These are phyloP conservation scores for Eubasilissa regina DNA, from an alignment of 1,140 invertebrate genomes.

Conservation along the genomic window DNA sequence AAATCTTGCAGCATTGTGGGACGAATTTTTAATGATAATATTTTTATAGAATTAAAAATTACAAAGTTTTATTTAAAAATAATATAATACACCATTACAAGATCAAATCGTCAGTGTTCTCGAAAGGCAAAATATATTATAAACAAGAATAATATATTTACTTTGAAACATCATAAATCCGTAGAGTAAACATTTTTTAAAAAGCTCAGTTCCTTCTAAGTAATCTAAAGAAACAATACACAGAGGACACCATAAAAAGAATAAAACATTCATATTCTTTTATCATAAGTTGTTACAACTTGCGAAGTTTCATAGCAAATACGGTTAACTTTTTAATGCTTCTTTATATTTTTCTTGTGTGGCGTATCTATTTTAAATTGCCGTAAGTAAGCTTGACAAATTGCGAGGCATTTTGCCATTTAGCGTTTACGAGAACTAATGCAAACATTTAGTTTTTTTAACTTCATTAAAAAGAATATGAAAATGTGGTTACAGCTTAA, in stretches of 20 bases:
- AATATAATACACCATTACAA: too few relatives aligned
- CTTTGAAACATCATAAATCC: background rate
- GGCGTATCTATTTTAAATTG: conserved; percentile 34
- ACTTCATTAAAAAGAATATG: background rate
- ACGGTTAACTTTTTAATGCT: conserved; percentile 40
- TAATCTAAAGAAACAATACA: conserved; percentile 31
- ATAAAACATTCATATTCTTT: conserved; percentile 28
- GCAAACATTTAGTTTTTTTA: background rate
- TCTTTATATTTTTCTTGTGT: conserved; percentile 40
- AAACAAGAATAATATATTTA: background rate
- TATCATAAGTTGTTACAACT: conserved; percentile 42
- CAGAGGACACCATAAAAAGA: conserved; percentile 34
- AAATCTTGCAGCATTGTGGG: too few relatives aligned
- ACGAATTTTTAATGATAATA: too few relatives aligned
- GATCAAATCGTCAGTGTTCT: too few relatives aligned
- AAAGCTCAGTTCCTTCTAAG: background rate
- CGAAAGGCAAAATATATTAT: too few relatives aligned
- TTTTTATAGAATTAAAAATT: too few relatives aligned
- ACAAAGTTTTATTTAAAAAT: too few relatives aligned
- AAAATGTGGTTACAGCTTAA: too few relatives aligned
- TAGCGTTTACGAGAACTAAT: conserved; percentile 19
- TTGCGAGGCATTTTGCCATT: conserved; percentile 22
- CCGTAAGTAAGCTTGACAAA: conserved; percentile 34
- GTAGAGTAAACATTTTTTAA: background rate
- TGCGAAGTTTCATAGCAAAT: conserved; percentile 35